Evolutionary conservation across 2,888 invertebrate genomes (phyloP), one percentile per base, ranked within the genome.

Genomic region (Cheilosia urbana): DNA sequence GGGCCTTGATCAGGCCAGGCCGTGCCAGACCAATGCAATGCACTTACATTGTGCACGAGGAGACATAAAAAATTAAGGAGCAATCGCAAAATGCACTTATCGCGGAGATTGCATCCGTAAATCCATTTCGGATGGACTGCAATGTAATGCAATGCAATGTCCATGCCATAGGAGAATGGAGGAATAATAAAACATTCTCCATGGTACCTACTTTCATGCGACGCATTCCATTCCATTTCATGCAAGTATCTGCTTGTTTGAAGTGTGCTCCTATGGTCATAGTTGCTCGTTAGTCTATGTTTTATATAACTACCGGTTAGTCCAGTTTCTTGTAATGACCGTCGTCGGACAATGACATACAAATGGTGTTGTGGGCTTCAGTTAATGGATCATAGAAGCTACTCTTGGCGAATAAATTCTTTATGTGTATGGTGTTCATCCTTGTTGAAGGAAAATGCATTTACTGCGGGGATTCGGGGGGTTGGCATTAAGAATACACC

Each of bases 41-140:
- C 69, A 75, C 84, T 69, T 75, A 84, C 84, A 85, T 71, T 85
- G 84, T 80, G 65, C 55, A 60, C 68, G 47, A 34, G 17, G 40
- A 47, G 75, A 85, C 75, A 80, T 85, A 80, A 76, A 85, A 85
- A 80, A 80, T 85, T 80, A 85, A 85, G 84, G 84, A 80, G 84
- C 80, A 80, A 80, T 85, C 75, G 84, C 84, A 85, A 85, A 85
- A 80, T 85, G 80, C 84, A 85, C 84, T 85, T 80, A 85, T 85
- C 84, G 76, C 76, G 71, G 71, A 71, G 80, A 85, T 80, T 85
- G 84, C 84, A 85, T 76, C 80, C 80, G 80, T 80, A 80, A 75
- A 84, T 85, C 84, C 80, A 76, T 85, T 80, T 71, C 65, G 80
- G 66, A 75, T 79, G 69, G 73, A 69, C 63, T 79, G 73, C 34